phyloP scores from a whole-genome alignment of 2,113 vertebrate genomes.

The Holacanthus passer region DNA sequence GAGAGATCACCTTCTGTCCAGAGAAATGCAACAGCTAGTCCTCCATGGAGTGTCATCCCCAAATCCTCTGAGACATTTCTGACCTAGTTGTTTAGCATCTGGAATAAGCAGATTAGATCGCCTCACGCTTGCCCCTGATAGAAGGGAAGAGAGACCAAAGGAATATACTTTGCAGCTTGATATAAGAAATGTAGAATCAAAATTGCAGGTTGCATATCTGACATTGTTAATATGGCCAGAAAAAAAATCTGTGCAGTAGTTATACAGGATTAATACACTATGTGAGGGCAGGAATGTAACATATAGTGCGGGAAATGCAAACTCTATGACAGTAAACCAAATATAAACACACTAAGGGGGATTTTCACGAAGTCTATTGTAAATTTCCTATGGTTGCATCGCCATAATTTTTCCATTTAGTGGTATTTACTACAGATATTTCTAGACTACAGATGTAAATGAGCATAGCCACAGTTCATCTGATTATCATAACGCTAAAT shows the following conservation, averaged over 20 bases:
- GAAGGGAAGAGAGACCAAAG: neutral
- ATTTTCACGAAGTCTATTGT: neutral
- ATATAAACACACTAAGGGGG: neutral
- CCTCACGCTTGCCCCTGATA: neutral
- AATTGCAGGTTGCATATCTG: neutral
- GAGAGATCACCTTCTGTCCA: slow-evolving; percentile 48
- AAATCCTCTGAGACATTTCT: slow-evolving; percentile 52
- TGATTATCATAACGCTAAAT: neutral
- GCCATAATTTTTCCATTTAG: neutral
- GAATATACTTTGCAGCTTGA: neutral
- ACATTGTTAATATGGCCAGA: neutral
- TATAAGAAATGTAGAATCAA: neutral
- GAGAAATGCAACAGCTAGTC: slow-evolving; percentile 28
- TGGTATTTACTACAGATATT: neutral
- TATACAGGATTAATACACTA: neutral
- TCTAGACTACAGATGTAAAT: neutral
- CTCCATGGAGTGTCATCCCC: slow-evolving; percentile 10
- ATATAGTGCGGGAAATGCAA: neutral
- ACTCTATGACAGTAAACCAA: neutral
- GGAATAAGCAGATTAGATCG: slow-evolving; percentile 54
- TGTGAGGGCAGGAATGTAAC: slow-evolving; percentile 4
- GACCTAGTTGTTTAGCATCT: slow-evolving; percentile 63
- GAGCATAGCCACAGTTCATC: neutral
- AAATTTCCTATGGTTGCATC: neutral
- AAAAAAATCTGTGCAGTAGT: neutral